phyloP scores from a whole-genome alignment of 2,888 invertebrate genomes.

The Ryuthela nishihirai region DNA sequence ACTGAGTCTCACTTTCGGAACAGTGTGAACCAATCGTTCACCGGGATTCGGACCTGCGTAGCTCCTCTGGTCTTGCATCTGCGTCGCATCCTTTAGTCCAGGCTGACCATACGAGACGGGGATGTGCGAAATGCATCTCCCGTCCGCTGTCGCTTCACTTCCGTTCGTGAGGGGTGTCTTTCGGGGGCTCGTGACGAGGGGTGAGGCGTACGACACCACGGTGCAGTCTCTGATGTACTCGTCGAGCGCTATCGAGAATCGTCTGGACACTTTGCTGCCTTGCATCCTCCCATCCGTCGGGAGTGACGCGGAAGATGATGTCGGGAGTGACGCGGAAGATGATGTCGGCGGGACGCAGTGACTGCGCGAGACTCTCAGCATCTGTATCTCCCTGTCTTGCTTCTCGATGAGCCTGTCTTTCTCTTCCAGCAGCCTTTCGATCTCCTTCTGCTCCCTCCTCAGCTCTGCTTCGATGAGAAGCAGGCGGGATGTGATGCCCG shows the following conservation, averaged over 20 bases:
- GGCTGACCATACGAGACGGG: no score
- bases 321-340: slow-evolving; percentile 1
- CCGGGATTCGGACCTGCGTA: no score
- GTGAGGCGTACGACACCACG: slow-evolving; percentile 23
- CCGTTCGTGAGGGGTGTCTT: no score
- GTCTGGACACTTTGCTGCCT: slow-evolving; percentile 3
- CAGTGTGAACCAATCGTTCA: no score
- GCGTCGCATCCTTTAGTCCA: no score
- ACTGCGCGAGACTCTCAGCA: no score
- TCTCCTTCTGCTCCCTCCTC: slow-evolving; percentile 27
- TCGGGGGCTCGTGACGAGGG: no score
- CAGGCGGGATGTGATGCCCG: slow-evolving; percentile 20
- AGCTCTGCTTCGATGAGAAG: slow-evolving; percentile 29
- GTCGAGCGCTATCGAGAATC: slow-evolving; percentile 21
- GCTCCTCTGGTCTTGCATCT: no score
- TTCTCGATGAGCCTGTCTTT: slow-evolving; percentile 25
- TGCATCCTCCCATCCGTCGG: no score
- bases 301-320: neutral
- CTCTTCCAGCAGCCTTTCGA: slow-evolving; percentile 17
- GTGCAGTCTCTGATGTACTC: slow-evolving; percentile 31
- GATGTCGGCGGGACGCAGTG: slow-evolving; percentile 3
- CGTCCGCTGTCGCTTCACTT: no score
- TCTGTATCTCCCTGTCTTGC: slow-evolving; percentile 20
- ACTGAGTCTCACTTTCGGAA: no score
- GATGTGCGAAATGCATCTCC: no score